Evolutionary conservation across 2,888 invertebrate species (phyloP), one percentile per base, ranked within the genome.

Genomic region (Ferdinandea cuprea): DNA sequence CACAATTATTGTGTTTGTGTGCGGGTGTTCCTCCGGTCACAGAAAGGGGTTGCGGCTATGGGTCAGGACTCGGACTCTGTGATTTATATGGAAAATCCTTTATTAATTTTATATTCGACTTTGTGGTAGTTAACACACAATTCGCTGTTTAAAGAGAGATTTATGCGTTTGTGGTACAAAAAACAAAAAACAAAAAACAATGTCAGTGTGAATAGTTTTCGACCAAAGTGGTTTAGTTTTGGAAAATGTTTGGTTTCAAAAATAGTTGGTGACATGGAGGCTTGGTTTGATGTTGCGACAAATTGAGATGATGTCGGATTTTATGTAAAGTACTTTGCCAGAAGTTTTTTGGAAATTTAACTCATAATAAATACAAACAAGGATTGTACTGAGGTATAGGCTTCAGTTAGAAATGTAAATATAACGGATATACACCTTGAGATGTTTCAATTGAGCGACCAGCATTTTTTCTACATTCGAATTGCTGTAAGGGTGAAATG

Each of bases 91-190:
- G 54, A 66, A 56, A 68, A 76, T 35, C 76, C 42, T 80, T 80
- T 76, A 80, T 80, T 76, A 80, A 80, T 80, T 69, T 69, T 44
- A 50, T 69, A 76, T 76, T 68, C 63, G 50, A 69, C 61, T 46
- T 69, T 76, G 80, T 37, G 80, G 80, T 69, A 32, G 63, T 44
- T 63, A 63, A 44, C 48, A 63, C 74, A 74, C 42, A 74, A 46
- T 25, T 54, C 61, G 37, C n/a, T 21, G 68, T 68, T 74, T 42
- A 32, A 71, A 48, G 48, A 37, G n/a, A n/a, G 50, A 69, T 80
- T 80, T 74, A 65, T 52, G 50, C 25, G 19, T 61, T 74, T 80
- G 58, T 17, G 68, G 58, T 52, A 9, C 8, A 48, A 46, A 35
- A 35, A n/a, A n/a, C n/a, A n/a, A n/a, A n/a, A n/a, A n/a, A n/a